phyloP scores from a whole-genome alignment of 2,113 vertebrate species.

The Acanthisitta chloris region DNA sequence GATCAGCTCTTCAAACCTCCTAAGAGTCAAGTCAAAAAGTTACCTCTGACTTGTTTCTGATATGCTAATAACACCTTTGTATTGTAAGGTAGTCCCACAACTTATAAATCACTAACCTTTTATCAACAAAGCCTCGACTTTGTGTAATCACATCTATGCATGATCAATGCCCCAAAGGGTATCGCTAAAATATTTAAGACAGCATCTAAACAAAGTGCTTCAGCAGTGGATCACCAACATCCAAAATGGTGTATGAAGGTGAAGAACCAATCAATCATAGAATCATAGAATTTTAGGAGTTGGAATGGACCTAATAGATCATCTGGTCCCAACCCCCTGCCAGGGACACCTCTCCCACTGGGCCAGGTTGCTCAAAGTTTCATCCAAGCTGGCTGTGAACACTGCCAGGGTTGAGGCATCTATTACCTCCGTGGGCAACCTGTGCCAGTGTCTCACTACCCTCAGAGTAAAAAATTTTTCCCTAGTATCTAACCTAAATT shows the following conservation, averaged over 20 bases:
- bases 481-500: too few species aligned
- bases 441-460: too few species aligned
- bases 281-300: too few species aligned
- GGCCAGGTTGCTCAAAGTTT: too few species aligned
- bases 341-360: too few species aligned
- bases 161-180: neutral
- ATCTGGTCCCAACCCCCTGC: too few species aligned
- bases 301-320: too few species aligned
- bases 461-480: too few species aligned
- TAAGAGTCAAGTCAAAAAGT: neutral
- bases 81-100: neutral
- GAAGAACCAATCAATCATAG: neutral
- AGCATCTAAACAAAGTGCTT: neutral
- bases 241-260: accelerated
- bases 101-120: neutral
- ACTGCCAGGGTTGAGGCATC: too few species aligned
- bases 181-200: too few species aligned
- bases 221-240: accelerated
- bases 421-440: too few species aligned
- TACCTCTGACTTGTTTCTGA: neutral
- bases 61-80: neutral
- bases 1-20: neutral
- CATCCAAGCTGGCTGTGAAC: too few species aligned
- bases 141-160: neutral
- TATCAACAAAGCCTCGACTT: neutral